A percentile compares a stretch with the other conserved stretches of the same genome.
phyloP scores from a whole-genome alignment of 2,113 vertebrate species.

The Gymnocephalus cernua region DNA sequence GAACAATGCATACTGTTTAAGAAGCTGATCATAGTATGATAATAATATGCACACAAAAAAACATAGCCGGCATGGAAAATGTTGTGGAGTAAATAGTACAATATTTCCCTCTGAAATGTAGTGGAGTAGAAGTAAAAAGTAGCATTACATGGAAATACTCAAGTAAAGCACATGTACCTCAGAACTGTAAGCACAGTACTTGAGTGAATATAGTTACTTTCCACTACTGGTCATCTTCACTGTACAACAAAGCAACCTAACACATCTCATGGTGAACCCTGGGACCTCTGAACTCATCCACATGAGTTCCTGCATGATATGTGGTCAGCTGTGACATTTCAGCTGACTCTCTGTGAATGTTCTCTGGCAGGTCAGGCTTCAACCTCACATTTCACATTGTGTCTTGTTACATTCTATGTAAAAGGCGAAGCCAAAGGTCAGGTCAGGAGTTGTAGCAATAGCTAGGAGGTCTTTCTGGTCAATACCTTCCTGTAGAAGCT shows the following conservation, averaged over 20 bases:
- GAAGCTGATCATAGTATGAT: not conserved
- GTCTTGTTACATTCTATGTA: constrained; percentile 64
- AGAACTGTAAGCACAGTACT: not conserved
- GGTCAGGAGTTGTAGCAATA: constrained; percentile 55
- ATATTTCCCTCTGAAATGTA: not conserved
- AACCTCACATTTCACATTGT: constrained; percentile 56
- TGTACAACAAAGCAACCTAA: constrained; percentile 9
- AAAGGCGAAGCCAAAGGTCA: constrained; percentile 55
- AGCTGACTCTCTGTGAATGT: constrained; percentile 20
- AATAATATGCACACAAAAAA: not conserved
- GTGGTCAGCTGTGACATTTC: constrained; percentile 59
- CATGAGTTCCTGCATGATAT: constrained; percentile 32
- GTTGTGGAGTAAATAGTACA: not conserved
- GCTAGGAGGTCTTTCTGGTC: constrained; percentile 2
- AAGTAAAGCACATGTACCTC: not conserved
- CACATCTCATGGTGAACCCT: constrained; percentile 12
- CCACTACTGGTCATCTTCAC: not conserved
- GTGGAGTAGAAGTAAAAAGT: not conserved
- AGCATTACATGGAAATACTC: not conserved
- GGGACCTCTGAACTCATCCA: constrained; percentile 49
- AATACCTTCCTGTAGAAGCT: constrained; percentile 22
- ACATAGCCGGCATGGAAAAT: not conserved
- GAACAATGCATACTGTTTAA: not conserved
- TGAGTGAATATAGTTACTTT: not conserved
- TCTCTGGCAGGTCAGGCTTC: constrained; percentile 40